phyloP scores from a whole-genome alignment of 1,140 invertebrate genomes.

The Holcopasites calliopsidis region DNA sequence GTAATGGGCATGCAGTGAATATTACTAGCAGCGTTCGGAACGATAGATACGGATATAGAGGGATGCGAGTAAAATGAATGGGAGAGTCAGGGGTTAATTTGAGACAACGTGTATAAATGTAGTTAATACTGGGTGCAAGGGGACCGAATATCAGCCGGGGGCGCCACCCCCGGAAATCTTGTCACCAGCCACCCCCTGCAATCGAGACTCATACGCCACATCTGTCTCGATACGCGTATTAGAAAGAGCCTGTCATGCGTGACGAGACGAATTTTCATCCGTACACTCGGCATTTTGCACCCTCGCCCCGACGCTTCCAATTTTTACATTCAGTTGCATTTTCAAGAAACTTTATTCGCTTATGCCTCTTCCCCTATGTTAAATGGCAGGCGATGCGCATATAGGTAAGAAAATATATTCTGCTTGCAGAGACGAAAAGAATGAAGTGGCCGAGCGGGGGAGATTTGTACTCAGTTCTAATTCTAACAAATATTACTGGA shows the following conservation, averaged over 20 bases:
- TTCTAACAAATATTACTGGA: too few species aligned
- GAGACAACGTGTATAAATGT: slow-evolving; percentile 55
- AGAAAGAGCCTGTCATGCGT: slow-evolving; percentile 8
- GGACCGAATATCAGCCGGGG: slow-evolving; percentile 38
- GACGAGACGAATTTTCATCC: slow-evolving; percentile 19
- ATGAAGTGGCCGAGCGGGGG: too few species aligned
- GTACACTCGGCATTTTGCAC: slow-evolving; percentile 64
- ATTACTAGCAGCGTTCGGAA: slow-evolving; percentile 28
- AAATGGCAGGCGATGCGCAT: too few species aligned
- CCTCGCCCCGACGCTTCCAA: too few species aligned
- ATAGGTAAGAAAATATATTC: too few species aligned
- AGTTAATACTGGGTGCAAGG: slow-evolving; percentile 50
- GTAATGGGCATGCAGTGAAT: slow-evolving; percentile 34
- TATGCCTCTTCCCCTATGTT: too few species aligned
- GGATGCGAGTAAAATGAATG: slow-evolving; percentile 29
- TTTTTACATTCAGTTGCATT: background rate
- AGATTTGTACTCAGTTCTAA: too few species aligned
- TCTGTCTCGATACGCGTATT: slow-evolving; percentile 63
- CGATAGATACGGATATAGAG: slow-evolving; percentile 33
- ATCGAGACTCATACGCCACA: slow-evolving; percentile 62
- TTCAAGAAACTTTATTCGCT: background rate
- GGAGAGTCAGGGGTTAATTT: slow-evolving; percentile 37
- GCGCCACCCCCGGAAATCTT: slow-evolving; percentile 62
- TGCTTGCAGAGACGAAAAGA: too few species aligned
- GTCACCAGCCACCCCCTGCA: slow-evolving; percentile 65